Evolutionary conservation across 2,113 vertebrate species (phyloP), one percentile per base, ranked within the genome.

Genomic region (Theristicus caerulescens): DNA sequence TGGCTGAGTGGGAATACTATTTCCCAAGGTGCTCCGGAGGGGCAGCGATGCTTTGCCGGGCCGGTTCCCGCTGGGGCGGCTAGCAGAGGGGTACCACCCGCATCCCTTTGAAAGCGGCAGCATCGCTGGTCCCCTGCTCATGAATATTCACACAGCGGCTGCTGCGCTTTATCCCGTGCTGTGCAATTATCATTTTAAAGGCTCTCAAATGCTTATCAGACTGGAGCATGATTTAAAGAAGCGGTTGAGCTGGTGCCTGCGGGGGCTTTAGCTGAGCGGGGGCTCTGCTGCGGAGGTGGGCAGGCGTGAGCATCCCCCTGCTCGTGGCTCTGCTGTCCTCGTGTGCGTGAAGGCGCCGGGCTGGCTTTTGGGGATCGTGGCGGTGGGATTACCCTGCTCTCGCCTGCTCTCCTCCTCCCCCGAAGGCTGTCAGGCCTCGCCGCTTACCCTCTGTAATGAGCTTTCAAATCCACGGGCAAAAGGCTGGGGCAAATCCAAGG

Each of bases 181-280:
- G 86, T 13, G 94, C 85, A 85, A 93, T 96, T 93, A 90, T 71
- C 82, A 92, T 94, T 85, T 90, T 93, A 94, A 95, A 95, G 93
- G 90, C 81, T 91, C 87, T 59, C 88, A 71, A 85, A 67, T 14
- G 86, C 86, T 96, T 94, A 90, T 88, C 91, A 62, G 93, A 16
- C 66, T 38, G 34, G 70, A 82, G 79, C 80, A 74, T 7, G 61
- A 47, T 90, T 81, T 86, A 54, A 70, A 72, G 90, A 34, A 83
- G 61, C 13, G 13, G 57, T 22, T 66, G 78, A 90, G 88, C 73
- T 26, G 77, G 58, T 16, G 84, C 82, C 94, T 78, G 69, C 16
- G 11, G 77, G 80, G 80, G 66, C 20, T 44, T 27, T 20, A 31
- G 32, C 69, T 27, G 87, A 27, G 40, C 13, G 3, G 46, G 58